These are phyloP conservation scores for Sphaerophoria taeniata DNA, from an alignment of 2,888 invertebrate genomes.

Conservation along the genomic window DNA sequence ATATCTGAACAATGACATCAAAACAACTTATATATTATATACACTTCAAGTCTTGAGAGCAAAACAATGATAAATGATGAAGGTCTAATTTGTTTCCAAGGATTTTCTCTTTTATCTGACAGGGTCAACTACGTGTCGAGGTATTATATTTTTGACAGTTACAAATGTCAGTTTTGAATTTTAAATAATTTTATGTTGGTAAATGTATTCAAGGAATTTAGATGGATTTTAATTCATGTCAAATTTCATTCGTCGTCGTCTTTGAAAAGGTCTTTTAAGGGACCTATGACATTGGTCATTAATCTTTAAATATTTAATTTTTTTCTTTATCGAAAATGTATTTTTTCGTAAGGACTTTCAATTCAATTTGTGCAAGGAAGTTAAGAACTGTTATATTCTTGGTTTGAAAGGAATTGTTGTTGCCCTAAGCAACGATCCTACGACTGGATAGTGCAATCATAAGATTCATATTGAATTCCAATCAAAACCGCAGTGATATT, in stretches of 20 bases:
- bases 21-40: background rate
- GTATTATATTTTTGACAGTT: constrained; percentile 54
- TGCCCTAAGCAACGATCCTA: too few relatives aligned
- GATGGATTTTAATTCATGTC: background rate
- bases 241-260: too few relatives aligned
- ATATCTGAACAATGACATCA: background rate
- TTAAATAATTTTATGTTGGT: background rate
- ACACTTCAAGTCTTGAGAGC: constrained; percentile 6
- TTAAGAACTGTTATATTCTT: too few relatives aligned
- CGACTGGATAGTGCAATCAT: too few relatives aligned
- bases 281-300: background rate
- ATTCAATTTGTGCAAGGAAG: too few relatives aligned
- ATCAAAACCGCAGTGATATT: too few relatives aligned
- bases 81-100: background rate
- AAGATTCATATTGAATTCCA: too few relatives aligned
- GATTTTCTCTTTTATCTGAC: constrained; percentile 7
- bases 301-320: background rate
- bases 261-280: background rate
- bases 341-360: too few relatives aligned
- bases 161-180: constrained; percentile 45
- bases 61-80: constrained; percentile 48
- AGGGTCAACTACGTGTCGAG: constrained; percentile 4
- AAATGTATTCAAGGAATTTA: constrained; percentile 30
- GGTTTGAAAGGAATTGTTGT: too few relatives aligned
- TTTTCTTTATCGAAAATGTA: too few relatives aligned